These are phyloP conservation scores for Sakesphorus luctuosus DNA, from an alignment of 2,113 vertebrate species.

Conservation along the genomic window DNA sequence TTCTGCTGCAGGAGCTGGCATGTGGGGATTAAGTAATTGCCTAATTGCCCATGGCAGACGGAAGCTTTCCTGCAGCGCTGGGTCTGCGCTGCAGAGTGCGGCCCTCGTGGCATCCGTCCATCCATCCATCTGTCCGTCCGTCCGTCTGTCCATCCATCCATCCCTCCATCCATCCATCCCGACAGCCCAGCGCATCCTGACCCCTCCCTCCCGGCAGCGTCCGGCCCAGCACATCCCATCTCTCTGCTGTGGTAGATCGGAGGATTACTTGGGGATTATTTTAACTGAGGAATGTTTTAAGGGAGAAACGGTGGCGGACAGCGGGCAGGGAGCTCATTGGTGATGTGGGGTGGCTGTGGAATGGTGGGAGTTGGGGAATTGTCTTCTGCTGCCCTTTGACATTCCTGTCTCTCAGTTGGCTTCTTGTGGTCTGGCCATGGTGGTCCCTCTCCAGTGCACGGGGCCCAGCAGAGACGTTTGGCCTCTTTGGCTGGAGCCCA, in stretches of 20 bases:
- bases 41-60: neutral
- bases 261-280: neutral
- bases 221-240: neutral
- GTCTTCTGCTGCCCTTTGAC: neutral
- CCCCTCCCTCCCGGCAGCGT: neutral
- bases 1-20: neutral
- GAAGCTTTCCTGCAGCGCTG: neutral
- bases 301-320: neutral
- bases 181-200: neutral
- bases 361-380: rapidly evolving
- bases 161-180: no score
- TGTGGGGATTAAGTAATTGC: neutral
- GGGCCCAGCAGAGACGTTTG: neutral
- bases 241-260: neutral
- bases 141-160: neutral
- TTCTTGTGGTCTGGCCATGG: neutral
- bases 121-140: no score
- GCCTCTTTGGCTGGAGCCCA: neutral
- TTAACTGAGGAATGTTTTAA: neutral
- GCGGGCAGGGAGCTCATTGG: neutral
- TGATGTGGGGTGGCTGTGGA: rapidly evolving
- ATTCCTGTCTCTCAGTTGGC: neutral
- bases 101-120: neutral
- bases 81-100: neutral
- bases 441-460: neutral